Percentiles rank a stretch among this genome's conserved stretches.
These are phyloP conservation scores for Origma solitaria DNA, from an alignment of 2,113 vertebrate genomes.

Conservation along the genomic window DNA sequence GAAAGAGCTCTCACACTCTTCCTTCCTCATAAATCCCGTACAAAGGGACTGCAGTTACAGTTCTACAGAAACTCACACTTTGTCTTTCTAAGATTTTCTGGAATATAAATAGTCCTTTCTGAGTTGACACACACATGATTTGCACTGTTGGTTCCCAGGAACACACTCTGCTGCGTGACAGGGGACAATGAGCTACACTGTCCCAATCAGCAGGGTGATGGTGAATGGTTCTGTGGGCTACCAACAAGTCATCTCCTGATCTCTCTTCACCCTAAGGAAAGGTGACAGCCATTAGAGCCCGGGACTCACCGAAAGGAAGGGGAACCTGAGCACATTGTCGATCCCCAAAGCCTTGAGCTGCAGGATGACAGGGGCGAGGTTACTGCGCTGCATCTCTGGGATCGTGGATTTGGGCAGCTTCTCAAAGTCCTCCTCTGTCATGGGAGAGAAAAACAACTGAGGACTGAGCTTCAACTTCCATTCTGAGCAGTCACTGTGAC, in stretches of 20 bases:
- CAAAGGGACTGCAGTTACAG: not conserved
- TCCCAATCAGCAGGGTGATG: not conserved
- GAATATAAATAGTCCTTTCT: not conserved
- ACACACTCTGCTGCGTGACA: not conserved
- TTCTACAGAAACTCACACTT: not conserved
- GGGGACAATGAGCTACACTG: not conserved
- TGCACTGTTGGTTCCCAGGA: not conserved
- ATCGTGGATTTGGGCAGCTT: conserved; percentile 86
- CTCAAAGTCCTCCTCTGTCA: conserved; percentile 93
- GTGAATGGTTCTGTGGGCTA: not conserved
- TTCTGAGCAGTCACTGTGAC: rapidly evolving
- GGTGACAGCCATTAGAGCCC: not conserved
- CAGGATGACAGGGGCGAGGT: conserved; percentile 93
- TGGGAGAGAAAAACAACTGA: not conserved
- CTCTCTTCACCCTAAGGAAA: not conserved
- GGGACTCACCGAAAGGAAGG: conserved; percentile 91
- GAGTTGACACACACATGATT: not conserved
- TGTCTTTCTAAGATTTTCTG: not conserved
- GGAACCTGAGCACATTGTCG: conserved; percentile 96
- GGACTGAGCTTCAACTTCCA: not conserved
- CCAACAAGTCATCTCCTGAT: too few species aligned
- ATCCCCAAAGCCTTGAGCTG: conserved; percentile 98
- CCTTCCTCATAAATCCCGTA: not conserved
- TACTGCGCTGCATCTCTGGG: conserved; percentile 97
- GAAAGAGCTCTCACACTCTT: not conserved